phyloP scores from a whole-genome alignment of 1,140 invertebrate genomes.

The Rhynchophorus ferrugineus region DNA sequence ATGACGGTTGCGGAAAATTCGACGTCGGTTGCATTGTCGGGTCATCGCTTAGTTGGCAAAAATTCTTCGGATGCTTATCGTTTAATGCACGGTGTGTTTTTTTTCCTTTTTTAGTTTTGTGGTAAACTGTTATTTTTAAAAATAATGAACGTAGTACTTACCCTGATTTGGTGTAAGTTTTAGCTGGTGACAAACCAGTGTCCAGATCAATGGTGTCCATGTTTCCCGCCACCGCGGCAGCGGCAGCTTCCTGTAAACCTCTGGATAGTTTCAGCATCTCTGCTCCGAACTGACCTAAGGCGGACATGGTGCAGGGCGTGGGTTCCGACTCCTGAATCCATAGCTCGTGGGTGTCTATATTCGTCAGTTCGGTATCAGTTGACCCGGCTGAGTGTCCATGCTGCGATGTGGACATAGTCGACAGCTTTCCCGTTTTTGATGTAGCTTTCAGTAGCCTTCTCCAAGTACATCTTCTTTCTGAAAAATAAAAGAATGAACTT shows the following conservation, averaged over 20 bases:
- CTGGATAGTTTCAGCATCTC: conserved; percentile 74
- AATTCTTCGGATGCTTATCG: too few relatives aligned
- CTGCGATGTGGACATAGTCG: conserved; percentile 51
- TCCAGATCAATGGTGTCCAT: conserved; percentile 4
- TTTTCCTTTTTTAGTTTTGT: too few relatives aligned
- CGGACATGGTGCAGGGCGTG: conserved; percentile 69
- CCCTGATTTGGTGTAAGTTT: conserved; percentile 7
- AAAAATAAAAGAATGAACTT: conserved; percentile 9
- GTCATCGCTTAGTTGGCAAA: too few relatives aligned
- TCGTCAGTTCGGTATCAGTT: conserved; percentile 72
- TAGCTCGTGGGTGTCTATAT: conserved; percentile 68
- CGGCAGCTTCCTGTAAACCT: conserved; percentile 57
- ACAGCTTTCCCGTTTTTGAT: conserved; percentile 16
- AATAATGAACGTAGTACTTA: too few relatives aligned
- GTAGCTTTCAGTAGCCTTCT: conserved; percentile 47
- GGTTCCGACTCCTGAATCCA: conserved; percentile 74
- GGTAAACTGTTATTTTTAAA: too few relatives aligned
- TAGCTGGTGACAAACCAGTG: not conserved
- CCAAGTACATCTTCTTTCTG: conserved; percentile 59
- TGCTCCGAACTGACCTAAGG: conserved; percentile 71
- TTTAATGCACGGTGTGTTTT: too few relatives aligned
- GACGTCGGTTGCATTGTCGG: too few relatives aligned
- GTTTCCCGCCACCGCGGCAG: conserved; percentile 17
- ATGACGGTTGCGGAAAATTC: not conserved
- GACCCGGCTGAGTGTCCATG: conserved; percentile 65